These are phyloP conservation scores for Chrysopilus asiliformis DNA, from an alignment of 2,888 invertebrate genomes.

Conservation along the genomic window DNA sequence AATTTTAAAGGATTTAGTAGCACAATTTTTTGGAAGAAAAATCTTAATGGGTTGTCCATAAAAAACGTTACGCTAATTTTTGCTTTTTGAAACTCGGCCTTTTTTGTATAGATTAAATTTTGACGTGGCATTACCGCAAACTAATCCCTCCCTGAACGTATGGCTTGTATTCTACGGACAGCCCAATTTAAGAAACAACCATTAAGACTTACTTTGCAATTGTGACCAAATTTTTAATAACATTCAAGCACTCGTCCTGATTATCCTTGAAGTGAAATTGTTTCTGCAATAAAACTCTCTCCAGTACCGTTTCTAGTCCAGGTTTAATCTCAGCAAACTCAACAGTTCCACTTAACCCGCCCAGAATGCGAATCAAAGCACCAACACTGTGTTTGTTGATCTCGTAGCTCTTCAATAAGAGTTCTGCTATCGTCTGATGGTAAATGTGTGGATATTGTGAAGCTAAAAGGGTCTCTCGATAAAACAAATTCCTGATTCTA, in stretches of 20 bases:
- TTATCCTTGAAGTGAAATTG: constrained; percentile 27
- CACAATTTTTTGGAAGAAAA: no score
- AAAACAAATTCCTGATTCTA: not conserved
- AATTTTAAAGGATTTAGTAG: not conserved
- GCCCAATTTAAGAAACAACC: no score
- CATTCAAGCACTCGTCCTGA: constrained; percentile 30
- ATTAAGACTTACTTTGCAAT: constrained; percentile 30
- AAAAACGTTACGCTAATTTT: no score
- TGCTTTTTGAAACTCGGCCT: no score
- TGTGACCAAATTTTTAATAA: constrained; percentile 38
- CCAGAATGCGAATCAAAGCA: constrained; percentile 29
- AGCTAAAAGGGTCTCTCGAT: constrained; percentile 19
- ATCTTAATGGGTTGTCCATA: no score
- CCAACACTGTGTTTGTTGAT: constrained; percentile 27
- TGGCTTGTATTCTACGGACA: no score
- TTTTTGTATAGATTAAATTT: no score
- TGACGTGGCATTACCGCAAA: no score
- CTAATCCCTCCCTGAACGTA: no score
- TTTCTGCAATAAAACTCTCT: constrained; percentile 28
- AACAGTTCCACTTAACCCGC: constrained; percentile 28
- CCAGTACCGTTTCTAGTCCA: constrained; percentile 31
- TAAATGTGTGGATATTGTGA: constrained; percentile 33
- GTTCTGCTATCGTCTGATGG: constrained; percentile 33
- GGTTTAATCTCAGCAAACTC: constrained; percentile 30
- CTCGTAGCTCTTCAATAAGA: constrained; percentile 26